Evolutionary conservation across 53 echinoderm and acorn worm species (phyloP), one percentile per base, ranked within the genome.

Genomic region (Temnopleurus reevesii): DNA sequence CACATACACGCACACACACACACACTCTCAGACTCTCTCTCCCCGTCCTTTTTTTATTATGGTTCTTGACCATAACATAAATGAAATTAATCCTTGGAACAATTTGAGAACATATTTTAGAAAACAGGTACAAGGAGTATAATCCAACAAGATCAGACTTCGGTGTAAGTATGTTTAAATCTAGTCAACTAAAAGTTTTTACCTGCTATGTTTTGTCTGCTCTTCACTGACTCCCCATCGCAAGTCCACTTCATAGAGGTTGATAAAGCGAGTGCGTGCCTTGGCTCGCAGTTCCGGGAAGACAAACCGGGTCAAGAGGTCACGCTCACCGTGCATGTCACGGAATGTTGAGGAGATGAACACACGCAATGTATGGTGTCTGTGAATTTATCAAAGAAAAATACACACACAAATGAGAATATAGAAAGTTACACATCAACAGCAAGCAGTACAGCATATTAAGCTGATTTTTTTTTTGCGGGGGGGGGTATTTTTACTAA

Each of bases 261-360:
- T 99, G 85, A 99, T 81, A 77, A 94, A 93, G 47, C 86, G 96
- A 28, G 89, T 90, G 76, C 92, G 93, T 19, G 94, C 99, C 56
- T 93, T 89, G 46, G 99, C 96, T 44, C 99, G 79, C 41, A 99
- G 82, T 61, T 99, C 99, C 0, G 99, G 99, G 79, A 99, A 99
- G 8, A 99, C 99, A 57, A 93, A 99, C 28, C 99, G 93, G 24
- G 99, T 99, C 91, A 99, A 56, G 45, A 99, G 91, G 85, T 99
- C 99, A 34, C 99, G 93, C 91, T 99, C 99, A 0, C 99, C 95
- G 51, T 99, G 99, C 99, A 99, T 99, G 86, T 99, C 99, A 46
- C 94, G 93, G 92, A 99, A 99, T 6, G 99, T 99, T 45, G 99
- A 99, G 12, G 99, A 99, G 76, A 99, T 99, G 91, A 99, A 99